Evolutionary conservation across 1,140 invertebrate species (phyloP).

Genomic region (Hermatobates lingyangjiaoensis): DNA sequence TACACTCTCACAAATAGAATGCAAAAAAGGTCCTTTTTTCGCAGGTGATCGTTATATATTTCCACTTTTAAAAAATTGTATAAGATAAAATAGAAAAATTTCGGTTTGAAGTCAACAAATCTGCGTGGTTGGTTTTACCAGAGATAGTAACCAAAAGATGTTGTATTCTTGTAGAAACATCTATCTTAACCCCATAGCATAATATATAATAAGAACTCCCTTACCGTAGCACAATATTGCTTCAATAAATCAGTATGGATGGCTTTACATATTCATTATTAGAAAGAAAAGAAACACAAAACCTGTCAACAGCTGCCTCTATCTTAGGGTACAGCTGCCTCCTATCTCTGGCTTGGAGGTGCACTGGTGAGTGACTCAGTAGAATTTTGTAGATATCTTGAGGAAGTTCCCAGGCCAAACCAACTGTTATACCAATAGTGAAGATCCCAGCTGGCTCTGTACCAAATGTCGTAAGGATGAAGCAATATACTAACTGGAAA

Average conservation of each 20-base stretch:
- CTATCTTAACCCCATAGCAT: not conserved
- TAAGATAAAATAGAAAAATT: no score
- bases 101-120: no score
- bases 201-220: not conserved
- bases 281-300: no score
- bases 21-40: no score
- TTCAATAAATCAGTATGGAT: no score
- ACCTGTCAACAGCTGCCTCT: not conserved
- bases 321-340: constrained; percentile 5
- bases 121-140: not conserved
- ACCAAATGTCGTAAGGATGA: not conserved
- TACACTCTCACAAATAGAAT: no score
- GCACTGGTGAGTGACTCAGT: not conserved
- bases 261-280: no score
- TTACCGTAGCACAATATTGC: not conserved
- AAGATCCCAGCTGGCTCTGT: constrained; percentile 2
- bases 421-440: constrained; percentile 2
- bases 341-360: constrained; percentile 1
- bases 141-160: not conserved
- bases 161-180: not conserved
- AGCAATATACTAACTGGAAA: constrained; percentile 9
- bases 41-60: no score
- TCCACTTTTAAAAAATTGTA: no score
- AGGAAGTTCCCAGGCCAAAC: constrained; percentile 8
- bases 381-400: not conserved